These are phyloP conservation scores for Phalera bucephala DNA, from an alignment of 2,888 invertebrate genomes.

Conservation along the genomic window DNA sequence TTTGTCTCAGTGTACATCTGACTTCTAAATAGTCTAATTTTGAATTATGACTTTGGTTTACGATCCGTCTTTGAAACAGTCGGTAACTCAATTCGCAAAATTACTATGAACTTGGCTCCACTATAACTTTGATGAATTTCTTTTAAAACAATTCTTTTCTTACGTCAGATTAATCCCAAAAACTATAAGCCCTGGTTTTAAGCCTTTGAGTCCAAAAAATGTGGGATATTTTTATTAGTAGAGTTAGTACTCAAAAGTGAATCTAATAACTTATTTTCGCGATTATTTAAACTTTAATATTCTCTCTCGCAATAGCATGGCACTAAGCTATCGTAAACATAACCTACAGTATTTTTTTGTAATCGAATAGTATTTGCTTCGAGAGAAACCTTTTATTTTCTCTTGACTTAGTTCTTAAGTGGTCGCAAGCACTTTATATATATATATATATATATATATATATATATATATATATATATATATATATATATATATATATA, in stretches of 20 bases:
- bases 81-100: slow-evolving; percentile 9
- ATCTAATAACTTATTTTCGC: no score
- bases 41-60: no score
- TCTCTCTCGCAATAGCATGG: slow-evolving; percentile 6
- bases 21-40: not conserved
- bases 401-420: slow-evolving; percentile 13
- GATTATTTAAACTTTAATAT: slow-evolving; percentile 9
- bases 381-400: slow-evolving; percentile 16
- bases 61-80: not conserved
- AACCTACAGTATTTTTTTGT: slow-evolving; percentile 3
- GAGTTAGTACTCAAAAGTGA: no score
- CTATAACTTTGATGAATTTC: slow-evolving; percentile 34
- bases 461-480: no score
- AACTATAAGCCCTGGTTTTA: no score
- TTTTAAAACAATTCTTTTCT: slow-evolving; percentile 42
- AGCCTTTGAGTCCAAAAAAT: no score
- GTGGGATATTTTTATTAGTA: no score
- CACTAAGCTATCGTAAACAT: slow-evolving; percentile 27
- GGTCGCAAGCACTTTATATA: slow-evolving; percentile 8
- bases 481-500: no score
- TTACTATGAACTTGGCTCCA: slow-evolving; percentile 18
- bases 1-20: not conserved
- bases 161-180: slow-evolving; percentile 44
- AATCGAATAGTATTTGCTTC: slow-evolving; percentile 12
- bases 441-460: no score